Percentiles rank a stretch among this genome's conserved stretches.
phyloP scores from a whole-genome alignment of 2,113 vertebrate genomes.

The Neogobius melanostomus region DNA sequence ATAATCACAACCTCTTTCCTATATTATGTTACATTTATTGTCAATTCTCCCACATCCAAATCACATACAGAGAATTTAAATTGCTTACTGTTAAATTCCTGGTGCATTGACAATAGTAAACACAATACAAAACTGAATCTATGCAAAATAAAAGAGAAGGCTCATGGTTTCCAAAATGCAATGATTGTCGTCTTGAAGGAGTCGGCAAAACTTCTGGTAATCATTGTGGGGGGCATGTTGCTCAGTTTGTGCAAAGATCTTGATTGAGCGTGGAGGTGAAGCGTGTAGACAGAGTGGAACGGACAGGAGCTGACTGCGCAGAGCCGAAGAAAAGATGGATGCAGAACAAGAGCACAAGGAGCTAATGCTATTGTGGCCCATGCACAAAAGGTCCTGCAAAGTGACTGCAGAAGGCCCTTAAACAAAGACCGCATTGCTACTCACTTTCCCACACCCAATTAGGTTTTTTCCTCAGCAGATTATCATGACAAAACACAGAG shows the following conservation, averaged over 20 bases:
- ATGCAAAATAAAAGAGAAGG: not conserved
- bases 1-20: not conserved
- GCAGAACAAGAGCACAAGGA: slow-evolving; percentile 72
- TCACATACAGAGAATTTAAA: no score
- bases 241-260: slow-evolving; percentile 38
- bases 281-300: slow-evolving; percentile 82
- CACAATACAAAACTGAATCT: not conserved
- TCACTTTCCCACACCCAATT: slow-evolving; percentile 74
- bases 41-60: no score
- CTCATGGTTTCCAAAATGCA: slow-evolving; percentile 12
- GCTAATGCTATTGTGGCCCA: slow-evolving; percentile 83
- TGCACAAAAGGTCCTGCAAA: slow-evolving; percentile 82
- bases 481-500: slow-evolving; percentile 79
- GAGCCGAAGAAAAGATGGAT: slow-evolving; percentile 73
- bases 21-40: not conserved
- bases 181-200: slow-evolving; percentile 42
- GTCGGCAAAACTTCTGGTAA: slow-evolving; percentile 28
- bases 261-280: slow-evolving; percentile 76
- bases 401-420: slow-evolving; percentile 82
- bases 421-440: slow-evolving; percentile 76
- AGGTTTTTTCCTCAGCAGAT: slow-evolving; percentile 72
- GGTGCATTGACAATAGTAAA: no score
- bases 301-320: slow-evolving; percentile 82
- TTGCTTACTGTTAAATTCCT: no score
- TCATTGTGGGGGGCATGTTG: slow-evolving; percentile 63